Base-by-base conservation (phyloP, 2,797 vertebrate genomes). In the Falco rusticolus region DNA sequence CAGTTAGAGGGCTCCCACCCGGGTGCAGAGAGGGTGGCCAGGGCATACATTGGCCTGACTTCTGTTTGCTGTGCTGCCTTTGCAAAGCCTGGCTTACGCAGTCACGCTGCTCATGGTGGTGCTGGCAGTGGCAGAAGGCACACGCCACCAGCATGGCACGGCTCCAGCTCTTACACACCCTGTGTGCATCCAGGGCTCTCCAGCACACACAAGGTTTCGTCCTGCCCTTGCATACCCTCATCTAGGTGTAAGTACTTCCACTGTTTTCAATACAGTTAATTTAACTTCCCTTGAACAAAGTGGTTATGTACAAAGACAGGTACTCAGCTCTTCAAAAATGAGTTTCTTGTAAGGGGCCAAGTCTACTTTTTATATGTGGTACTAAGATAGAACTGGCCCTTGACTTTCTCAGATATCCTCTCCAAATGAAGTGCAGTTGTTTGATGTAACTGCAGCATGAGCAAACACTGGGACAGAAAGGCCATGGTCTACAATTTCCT, bases 221-320 rank as follows among this genome's bases (percentile, higher is more conserved):
- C 56, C 39, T 90, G 51, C n/a, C n/a, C 15, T 87, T 57, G 34
- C 5, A 9, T 63, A 31, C 0, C 0, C 18, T 29, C 4, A 1
- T 53, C 25, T 65, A 53, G 22, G 15, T 45, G 57, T 54, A 47
- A 41, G 20, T 28, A 64, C 29, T 71, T 84, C 22, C 28, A 34
- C 17, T 29, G 7, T 51, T 61, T 71, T 6, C 31, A 25, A 18
- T 21, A 48, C 5, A 37, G 45, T 22, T 51, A 69, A 57, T 84
- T 57, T 50, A 68, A 70, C 28, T 79, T 66, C 16, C 17, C 11
- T 43, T 72, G 51, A 61, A 79, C 50, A 76, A 56, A 33, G 26
- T 19, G 26, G 6, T 53, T 74, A 16, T 13, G 9, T 24, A 33
- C 24, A 57, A 92, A 72, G 25, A n/a, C 13, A 18, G 6, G 6